Conservation (phyloP, 2,113 vertebrate genomes). For the Corynorhinus townsendii region DNA sequence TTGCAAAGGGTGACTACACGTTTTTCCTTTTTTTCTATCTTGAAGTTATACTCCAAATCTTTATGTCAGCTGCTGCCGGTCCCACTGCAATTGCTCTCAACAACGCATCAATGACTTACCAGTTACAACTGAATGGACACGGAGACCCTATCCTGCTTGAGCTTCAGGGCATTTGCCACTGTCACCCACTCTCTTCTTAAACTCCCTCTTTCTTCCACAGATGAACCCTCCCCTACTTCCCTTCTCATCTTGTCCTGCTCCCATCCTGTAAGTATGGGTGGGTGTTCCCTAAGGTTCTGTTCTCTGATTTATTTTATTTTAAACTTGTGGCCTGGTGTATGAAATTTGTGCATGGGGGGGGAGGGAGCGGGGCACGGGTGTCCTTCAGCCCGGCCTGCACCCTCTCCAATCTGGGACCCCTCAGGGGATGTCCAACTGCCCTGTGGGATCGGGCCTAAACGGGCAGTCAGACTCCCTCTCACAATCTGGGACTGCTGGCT, state of each 20-base stretch:
- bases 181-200: background rate
- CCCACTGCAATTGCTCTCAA: background rate
- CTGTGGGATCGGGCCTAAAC: too few species aligned
- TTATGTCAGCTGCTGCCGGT: background rate
- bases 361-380: too few species aligned
- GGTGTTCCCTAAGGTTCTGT: background rate
- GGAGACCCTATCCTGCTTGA: background rate
- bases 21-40: constrained; percentile 4
- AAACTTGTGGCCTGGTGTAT: too few species aligned
- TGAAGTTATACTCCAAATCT: background rate
- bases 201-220: background rate
- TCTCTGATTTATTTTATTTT: too few species aligned
- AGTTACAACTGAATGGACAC: background rate
- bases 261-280: background rate
- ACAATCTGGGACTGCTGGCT: too few species aligned
- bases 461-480: too few species aligned
- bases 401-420: too few species aligned
- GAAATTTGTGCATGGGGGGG: too few species aligned
- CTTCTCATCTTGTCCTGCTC: background rate
- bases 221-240: background rate
- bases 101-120: background rate
- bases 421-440: too few species aligned
- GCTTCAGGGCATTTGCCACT: background rate
- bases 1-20: background rate
- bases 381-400: too few species aligned